These are phyloP conservation scores for Cecidostiba fungosa DNA, from an alignment of 2,888 invertebrate genomes.

Conservation along the genomic window DNA sequence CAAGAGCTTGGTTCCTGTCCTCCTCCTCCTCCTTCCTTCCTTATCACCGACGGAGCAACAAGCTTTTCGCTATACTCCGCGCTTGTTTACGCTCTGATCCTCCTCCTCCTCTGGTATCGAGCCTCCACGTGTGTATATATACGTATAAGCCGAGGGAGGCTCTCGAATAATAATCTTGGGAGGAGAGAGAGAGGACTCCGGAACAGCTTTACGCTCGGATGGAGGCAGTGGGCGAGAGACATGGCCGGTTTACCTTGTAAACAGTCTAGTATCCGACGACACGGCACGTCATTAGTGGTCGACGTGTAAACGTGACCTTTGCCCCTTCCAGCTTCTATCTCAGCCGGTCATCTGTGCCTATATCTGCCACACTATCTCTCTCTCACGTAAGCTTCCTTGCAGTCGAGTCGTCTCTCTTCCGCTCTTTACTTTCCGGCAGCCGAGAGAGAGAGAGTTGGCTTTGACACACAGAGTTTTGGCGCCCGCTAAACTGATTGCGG, in stretches of 20 bases:
- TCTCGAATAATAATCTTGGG: slow-evolving; percentile 69
- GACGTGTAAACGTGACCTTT: slow-evolving; percentile 70
- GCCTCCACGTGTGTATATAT: background rate
- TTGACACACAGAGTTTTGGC: slow-evolving; percentile 48
- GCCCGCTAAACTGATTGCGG: slow-evolving; percentile 58
- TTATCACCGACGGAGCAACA: background rate
- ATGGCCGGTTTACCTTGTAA: slow-evolving; percentile 74
- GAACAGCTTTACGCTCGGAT: background rate
- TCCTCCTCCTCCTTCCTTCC: background rate
- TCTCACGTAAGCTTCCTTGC: background rate
- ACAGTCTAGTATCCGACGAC: slow-evolving; percentile 74
- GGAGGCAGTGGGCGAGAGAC: slow-evolving; percentile 11
- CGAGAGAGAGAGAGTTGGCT: slow-evolving; percentile 15
- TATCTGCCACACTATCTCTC: slow-evolving; percentile 6
- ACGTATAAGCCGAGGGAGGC: slow-evolving; percentile 59
- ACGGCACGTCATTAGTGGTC: slow-evolving; percentile 76
- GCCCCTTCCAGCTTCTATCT: slow-evolving; percentile 36
- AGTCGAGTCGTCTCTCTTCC: background rate
- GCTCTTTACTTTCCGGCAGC: slow-evolving; percentile 15
- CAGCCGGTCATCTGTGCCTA: slow-evolving; percentile 28
- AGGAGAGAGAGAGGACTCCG: slow-evolving; percentile 20
- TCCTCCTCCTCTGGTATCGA: background rate
- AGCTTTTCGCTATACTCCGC: background rate
- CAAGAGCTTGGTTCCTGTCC: background rate
- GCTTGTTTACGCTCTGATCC: slow-evolving; percentile 32